Conservation (phyloP, 2,113 vertebrate species). For the Brienomyrus brachyistius region DNA sequence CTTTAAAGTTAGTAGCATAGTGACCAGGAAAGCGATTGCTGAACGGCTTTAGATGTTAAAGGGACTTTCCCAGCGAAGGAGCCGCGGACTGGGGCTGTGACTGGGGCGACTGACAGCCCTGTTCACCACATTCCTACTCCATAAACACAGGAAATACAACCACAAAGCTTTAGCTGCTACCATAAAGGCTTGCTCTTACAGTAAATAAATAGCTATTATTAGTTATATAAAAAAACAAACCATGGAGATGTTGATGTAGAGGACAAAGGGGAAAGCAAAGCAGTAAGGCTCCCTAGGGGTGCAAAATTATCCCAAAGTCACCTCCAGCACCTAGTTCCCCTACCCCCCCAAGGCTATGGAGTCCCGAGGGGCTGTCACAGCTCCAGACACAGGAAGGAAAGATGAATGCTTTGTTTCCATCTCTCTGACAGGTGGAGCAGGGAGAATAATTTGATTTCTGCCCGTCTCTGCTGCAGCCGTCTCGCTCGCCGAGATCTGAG, state of each 20-base stretch:
- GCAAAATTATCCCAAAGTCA: conserved; percentile 23
- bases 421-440: conserved; percentile 51
- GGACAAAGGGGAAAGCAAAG: background rate
- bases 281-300: background rate
- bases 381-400: conserved; percentile 34
- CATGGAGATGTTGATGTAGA: background rate
- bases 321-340: conserved; percentile 6
- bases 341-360: background rate
- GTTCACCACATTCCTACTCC: background rate
- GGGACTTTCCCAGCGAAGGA: background rate
- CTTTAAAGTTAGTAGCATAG: background rate
- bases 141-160: background rate
- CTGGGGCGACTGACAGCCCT: background rate
- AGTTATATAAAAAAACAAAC: background rate
- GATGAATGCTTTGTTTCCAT: conserved; percentile 54
- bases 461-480: conserved; percentile 40
- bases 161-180: background rate
- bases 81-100: background rate
- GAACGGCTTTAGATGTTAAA: background rate
- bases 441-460: conserved; percentile 58
- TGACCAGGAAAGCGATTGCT: background rate
- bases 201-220: background rate
- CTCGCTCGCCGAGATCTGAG: background rate
- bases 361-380: conserved; percentile 24
- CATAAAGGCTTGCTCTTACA: background rate